Evolutionary conservation across 2,113 vertebrate genomes (phyloP), one percentile per base, ranked within the genome.

Genomic region (Mohoua ochrocephala): DNA sequence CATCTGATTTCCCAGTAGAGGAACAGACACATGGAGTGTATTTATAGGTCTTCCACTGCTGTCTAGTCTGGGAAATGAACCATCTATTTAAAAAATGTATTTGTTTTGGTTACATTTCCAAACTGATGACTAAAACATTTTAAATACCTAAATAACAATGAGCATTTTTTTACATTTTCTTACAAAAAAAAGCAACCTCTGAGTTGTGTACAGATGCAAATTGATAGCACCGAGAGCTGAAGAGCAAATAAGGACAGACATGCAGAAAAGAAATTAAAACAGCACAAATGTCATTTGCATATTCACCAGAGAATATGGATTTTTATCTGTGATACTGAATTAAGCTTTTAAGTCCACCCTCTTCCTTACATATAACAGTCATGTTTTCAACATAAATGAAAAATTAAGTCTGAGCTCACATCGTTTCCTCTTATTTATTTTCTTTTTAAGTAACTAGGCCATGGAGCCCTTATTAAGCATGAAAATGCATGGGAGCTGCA

Each of bases 21-120:
- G 23, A 87, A 45, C 60, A 91, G 74, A 93, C 60, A 87, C 60
- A 90, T 84, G 26, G 35, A 82, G 52, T 45, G 6, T 93, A 93
- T 96, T 94, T 95, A 82, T 90, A 87, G 84, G 50, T 47, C 61
- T 73, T 84, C 20, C 37, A 92, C 54, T 6, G 6, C 50, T 92
- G 86, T 86, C 87, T 94, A 65, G 76, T 77, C 87, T 96, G 80
- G 63, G 63, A 94, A 96, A 91, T 68, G 53, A 93, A 88, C 53
- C 31, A 44, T 82, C 57, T 83, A 79, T 83, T 91, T 85, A 2
- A 30, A 85, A 79, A 94, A 89, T 68, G 8, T 70, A 11, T 75
- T 92, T 94, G 70, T 82, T 91, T 95, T 91, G 71, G 57, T 92
- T 83, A 4, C 76, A 42, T 79, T 93, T 92, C 45, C 65, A 82